Evolutionary conservation across 1,140 invertebrate genomes (phyloP).

Genomic region (Drosophila lowei): DNA sequence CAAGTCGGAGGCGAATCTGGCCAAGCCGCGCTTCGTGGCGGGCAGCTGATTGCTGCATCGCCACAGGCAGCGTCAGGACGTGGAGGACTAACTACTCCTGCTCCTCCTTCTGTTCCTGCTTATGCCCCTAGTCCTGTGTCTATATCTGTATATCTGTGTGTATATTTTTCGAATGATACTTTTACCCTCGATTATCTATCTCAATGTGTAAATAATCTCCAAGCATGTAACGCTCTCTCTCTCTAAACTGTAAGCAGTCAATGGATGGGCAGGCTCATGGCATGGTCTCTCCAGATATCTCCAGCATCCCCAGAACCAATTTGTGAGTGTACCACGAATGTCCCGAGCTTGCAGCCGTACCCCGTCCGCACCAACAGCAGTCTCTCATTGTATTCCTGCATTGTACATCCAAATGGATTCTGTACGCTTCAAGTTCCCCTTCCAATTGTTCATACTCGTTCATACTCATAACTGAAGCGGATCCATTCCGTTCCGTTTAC

Average conservation of each 20-base stretch:
- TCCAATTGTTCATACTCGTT: constrained; percentile 37
- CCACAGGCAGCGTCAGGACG: constrained; percentile 34
- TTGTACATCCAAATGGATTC: constrained; percentile 8
- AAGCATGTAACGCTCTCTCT: constrained; percentile 16
- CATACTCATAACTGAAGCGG: constrained; percentile 34
- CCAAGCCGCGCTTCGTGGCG: constrained; percentile 48
- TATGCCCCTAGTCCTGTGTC: constrained; percentile 25
- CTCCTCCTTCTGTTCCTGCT: background rate
- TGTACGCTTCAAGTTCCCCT: constrained; percentile 43
- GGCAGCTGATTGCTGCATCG: constrained; percentile 79
- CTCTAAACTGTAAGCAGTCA: constrained; percentile 24
- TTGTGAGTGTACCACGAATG: constrained; percentile 20
- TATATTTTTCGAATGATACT: constrained; percentile 75
- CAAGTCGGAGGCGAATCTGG: constrained; percentile 52
- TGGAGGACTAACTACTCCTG: constrained; percentile 17
- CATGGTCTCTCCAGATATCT: background rate
- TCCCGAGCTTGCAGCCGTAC: constrained; percentile 1
- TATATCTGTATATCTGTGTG: constrained; percentile 60
- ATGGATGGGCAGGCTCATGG: background rate
- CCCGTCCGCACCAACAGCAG: background rate
- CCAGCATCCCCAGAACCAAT: constrained; percentile 31
- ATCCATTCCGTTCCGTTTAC: background rate
- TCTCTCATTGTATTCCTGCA: constrained; percentile 19
- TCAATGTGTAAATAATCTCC: constrained; percentile 69
- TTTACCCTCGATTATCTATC: constrained; percentile 59